Base-by-base conservation (phyloP, 2,888 invertebrate genomes). In the Anoncus sp. region DNA sequence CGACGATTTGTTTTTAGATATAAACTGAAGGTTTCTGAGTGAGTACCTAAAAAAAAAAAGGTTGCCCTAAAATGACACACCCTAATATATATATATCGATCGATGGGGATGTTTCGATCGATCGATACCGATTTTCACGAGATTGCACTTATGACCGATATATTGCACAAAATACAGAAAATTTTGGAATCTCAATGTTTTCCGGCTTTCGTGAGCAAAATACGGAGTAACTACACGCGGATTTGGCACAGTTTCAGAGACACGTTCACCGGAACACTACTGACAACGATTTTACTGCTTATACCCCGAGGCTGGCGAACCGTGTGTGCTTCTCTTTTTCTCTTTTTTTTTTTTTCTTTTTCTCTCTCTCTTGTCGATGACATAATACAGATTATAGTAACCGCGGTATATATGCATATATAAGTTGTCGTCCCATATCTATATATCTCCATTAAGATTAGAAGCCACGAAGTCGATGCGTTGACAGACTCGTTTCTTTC, bases 171-270 rank as follows among this genome's bases (percentile, higher is more conserved):
- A 31, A 31, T 31, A 7, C 4, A 7, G 31, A 31, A 31, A 31
- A 43, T 7, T 47, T 47, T 47, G 47, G n/a, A 16, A 12, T 12
- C 16, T 16, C 9, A 60, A 22, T 43, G 27, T 59, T 73, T 27
- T 35, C 45, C 14, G 65, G 53, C 59, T 78, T 78, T 45, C 71
- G 31, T 27, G 53, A 16, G 43, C 43, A 35, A 45, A 51, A 62
- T 16, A 18, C 7, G 16, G 2, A 18, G 40, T 38, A 59, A 43
- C 16, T 55, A 45, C 59, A 62, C 75, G 57, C 45, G 43, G 38
- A 75, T 81, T 76, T 81, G 75, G 78, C 80, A 78, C 75, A 81
- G 70, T 73, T 78, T 81, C 78, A 76, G 73, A 70, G 47, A 16
- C 77, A 69, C 72, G 77, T 60, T 72, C 71, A 43, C 69, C 65